These are phyloP conservation scores for Pelecanoides urinatrix DNA, from an alignment of 2,113 vertebrate species.

Conservation along the genomic window DNA sequence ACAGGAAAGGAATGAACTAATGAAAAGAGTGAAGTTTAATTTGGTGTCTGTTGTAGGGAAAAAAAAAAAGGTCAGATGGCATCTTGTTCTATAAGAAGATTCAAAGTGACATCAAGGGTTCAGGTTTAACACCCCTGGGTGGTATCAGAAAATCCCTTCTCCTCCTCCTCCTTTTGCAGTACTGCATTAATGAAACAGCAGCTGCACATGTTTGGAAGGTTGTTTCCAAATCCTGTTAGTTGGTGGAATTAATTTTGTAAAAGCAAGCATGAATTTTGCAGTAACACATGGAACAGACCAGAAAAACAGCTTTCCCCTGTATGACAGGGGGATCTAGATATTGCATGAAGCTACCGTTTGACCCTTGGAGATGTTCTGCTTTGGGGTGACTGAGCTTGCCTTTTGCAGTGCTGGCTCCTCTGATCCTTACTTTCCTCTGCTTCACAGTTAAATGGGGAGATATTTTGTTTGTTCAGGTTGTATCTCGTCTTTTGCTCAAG, in stretches of 20 bases:
- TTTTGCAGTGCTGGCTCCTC: not conserved
- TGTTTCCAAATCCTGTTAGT: constrained; percentile 9
- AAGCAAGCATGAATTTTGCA: constrained; percentile 32
- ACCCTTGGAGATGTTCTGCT: not conserved
- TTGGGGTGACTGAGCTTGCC: not conserved
- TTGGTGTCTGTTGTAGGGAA: not conserved
- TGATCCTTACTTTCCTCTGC: not conserved
- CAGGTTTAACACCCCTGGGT: not conserved
- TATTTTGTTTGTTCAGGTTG: not conserved
- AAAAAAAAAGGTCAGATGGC: not conserved
- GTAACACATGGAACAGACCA: not conserved
- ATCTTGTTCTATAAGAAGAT: not conserved
- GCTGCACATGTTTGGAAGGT: not conserved
- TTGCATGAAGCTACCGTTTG: not conserved
- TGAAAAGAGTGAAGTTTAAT: not conserved
- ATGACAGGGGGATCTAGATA: not conserved
- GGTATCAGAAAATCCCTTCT: not conserved
- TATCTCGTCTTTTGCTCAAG: not conserved
- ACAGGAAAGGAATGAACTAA: not conserved
- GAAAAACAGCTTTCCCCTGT: not conserved
- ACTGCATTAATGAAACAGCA: not conserved
- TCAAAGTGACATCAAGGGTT: not conserved
- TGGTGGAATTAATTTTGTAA: constrained; percentile 6
- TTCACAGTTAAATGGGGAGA: not conserved
- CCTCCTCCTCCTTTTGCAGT: not conserved